A percentile compares a stretch with the other conserved stretches of the same genome.
Evolutionary conservation across 2,888 invertebrate species (phyloP).

Genomic region (Trissoscelio sp.): DNA sequence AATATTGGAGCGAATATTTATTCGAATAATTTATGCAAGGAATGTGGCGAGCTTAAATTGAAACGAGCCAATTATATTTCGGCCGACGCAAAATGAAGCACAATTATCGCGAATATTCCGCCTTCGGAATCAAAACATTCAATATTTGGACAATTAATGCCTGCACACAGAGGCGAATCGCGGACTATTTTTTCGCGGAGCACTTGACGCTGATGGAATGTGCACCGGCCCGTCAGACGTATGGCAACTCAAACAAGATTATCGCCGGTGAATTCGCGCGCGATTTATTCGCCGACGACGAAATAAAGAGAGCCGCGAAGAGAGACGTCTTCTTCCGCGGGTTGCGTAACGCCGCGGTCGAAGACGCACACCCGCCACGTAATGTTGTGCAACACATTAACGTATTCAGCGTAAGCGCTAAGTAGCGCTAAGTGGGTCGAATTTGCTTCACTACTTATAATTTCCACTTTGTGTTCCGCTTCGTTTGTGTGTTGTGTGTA

Average conservation of each 20-base stretch:
- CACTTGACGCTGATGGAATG: neutral
- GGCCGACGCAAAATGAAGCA: too few species aligned
- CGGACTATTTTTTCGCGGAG: too few species aligned
- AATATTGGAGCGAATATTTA: too few species aligned
- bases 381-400: constrained; percentile 82
- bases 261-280: constrained; percentile 15
- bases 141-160: too few species aligned
- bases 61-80: too few species aligned
- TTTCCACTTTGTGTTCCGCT: constrained; percentile 71
- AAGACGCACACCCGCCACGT: constrained; percentile 72
- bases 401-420: constrained; percentile 82
- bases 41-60: too few species aligned
- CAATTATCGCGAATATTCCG: too few species aligned
- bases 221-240: neutral
- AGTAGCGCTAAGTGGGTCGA: constrained; percentile 83
- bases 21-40: too few species aligned
- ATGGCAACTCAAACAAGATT: constrained; percentile 27
- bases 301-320: neutral
- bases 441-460: constrained; percentile 79
- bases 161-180: too few species aligned
- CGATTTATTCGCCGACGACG: constrained; percentile 1
- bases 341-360: constrained; percentile 71
- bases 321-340: neutral
- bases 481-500: constrained; percentile 68
- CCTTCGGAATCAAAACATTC: neutral